Evolutionary conservation across 2,888 invertebrate species (phyloP), one percentile per base, ranked within the genome.

Genomic region (Mimas tiliae): DNA sequence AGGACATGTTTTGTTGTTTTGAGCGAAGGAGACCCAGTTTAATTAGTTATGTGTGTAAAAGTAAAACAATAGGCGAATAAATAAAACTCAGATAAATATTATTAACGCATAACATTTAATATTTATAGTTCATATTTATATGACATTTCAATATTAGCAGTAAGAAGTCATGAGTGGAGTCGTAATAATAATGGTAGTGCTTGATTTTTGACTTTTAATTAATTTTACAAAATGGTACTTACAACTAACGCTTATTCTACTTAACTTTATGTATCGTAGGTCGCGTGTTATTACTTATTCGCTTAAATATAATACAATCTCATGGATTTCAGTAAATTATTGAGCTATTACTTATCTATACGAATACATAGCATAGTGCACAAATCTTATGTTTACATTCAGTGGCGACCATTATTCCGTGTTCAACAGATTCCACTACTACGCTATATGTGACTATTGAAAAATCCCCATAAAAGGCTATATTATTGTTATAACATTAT

Each of bases 81-180:
- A 89, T 87, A 75, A 92, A 91, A 91, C 85, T 67, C 82, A 67
- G 21, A 42, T 65, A 62, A 85, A 84, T 95, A 95, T 95, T 95
- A 95, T 95, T 95, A 95, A 95, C 95, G 95, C 95, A 95, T 95
- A 95, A 95, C 95, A 95, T 95, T 94, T 94, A 94, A 93, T 94
- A 93, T 93, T 94, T 93, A 94, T 94, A 94, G 90, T 93, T 94
- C 89, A 94, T 93, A 90, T 93, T 91, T 94, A 94, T 94, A 91
- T 89, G 94, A 94, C 94, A 94, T 91, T 94, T 90, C 90, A 93
- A 90, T 94, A 90, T 91, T 94, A 94, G 93, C 93, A 82, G 84
- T 92, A 88, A 93, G 93, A 93, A 92, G 86, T 90, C 86, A 91
- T 92, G 90, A 90, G 92, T 93, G 93, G 91, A 90, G 88, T 88